Evolutionary conservation across 2,113 vertebrate genomes (phyloP).

Genomic region (Bubo scandiacus): DNA sequence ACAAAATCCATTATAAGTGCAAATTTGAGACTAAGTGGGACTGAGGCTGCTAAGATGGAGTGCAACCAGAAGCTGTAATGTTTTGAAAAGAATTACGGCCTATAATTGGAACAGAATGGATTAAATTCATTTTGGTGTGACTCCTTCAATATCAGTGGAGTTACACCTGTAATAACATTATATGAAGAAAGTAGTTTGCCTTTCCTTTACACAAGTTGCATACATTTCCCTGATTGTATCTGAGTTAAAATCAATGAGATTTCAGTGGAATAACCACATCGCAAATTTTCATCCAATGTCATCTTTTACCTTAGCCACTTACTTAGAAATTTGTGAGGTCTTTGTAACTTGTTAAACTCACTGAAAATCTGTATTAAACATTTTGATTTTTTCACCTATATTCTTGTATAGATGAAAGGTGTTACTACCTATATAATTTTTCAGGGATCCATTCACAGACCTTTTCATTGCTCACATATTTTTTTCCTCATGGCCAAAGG

Average conservation of each 20-base stretch:
- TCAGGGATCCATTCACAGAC: not conserved
- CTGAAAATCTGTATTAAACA: not conserved
- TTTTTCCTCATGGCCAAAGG: not conserved
- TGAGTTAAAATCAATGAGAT: not conserved
- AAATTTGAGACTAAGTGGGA: conserved; percentile 47
- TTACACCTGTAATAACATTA: not conserved
- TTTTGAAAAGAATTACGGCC: not conserved
- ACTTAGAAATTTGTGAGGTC: not conserved
- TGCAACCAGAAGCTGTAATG: not conserved
- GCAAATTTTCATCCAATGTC: not conserved
- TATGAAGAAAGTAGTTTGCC: not conserved
- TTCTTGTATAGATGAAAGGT: not conserved
- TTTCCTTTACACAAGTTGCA: not conserved
- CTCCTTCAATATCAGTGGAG: not conserved
- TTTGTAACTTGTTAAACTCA: not conserved
- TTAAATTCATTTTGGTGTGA: not conserved
- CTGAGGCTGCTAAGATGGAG: not conserved
- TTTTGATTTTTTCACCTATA: not conserved
- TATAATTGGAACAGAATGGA: not conserved
- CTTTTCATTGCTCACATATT: not conserved
- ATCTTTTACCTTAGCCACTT: not conserved
- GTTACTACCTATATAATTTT: not conserved
- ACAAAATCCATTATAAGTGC: conserved; percentile 46
- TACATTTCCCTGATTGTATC: not conserved
- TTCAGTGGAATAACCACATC: not conserved